Base-by-base conservation (phyloP, 2,888 invertebrate genomes). In the Eilema sororculum region DNA sequence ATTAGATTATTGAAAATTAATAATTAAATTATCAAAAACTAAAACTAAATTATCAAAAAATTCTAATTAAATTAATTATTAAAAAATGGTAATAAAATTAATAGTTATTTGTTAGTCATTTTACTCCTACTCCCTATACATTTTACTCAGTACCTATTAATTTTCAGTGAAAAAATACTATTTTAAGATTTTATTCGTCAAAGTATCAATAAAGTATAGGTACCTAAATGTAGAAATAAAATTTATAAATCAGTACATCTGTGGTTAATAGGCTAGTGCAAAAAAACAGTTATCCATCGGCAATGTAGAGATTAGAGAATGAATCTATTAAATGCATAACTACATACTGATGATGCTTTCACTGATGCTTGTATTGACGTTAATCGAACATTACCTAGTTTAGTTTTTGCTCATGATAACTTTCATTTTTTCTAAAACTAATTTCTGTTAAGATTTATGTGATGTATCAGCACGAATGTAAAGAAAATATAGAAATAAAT, bases 251-350 rank as follows among this genome's bases (percentile, higher is more conserved):
- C 12, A 24, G 24, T 41, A 24, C 2, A 0, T n/a, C 16, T 62
- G 25, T 22, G 8, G 41, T 62, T 62, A 41, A 62, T 76, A 69
- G 73, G n/a, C 68, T 72, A 73, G 63, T 74, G 68, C 70, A 73
- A 70, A 76, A 68, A 74, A 65, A 71, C 68, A 71, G 71, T 28
- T 69, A 69, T 68, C 66, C 64, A 69, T 66, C 61, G 57, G 69
- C 64, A 82, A 82, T 83, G 86, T 85, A 84, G 82, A 89, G 86
- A 87, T 88, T 52, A 52, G 52, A 52, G n/a, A n/a, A 52, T 52
- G 87, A 89, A 90, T 90, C 78, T 78, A 91, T 90, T 89, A 86
- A 83, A 86, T 84, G 88, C 88, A 84, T 83, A 78, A 79, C 71
- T 81, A 78, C 78, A 72, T 67, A 52, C 52, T 52, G 65, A 60